Evolutionary conservation across 1,140 invertebrate genomes (phyloP).

Genomic region (Eriocheir sinensis): DNA sequence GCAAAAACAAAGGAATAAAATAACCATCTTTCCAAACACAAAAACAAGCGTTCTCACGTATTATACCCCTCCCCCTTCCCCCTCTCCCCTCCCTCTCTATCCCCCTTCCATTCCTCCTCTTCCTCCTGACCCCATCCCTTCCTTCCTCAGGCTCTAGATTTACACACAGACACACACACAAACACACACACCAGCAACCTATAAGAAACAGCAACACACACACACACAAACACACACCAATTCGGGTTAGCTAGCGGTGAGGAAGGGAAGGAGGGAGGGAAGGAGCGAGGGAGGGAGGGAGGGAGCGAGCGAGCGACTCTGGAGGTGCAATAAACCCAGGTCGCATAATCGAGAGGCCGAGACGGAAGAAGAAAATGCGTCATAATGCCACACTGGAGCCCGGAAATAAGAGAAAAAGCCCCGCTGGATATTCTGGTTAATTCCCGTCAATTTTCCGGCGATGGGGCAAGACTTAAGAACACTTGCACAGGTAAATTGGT

Average conservation of each 20-base stretch:
- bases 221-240: not conserved
- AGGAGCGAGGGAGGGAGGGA: not conserved
- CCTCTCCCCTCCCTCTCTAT: no score
- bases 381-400: slow-evolving; percentile 50
- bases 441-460: slow-evolving; percentile 55
- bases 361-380: slow-evolving; percentile 56
- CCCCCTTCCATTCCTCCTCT: no score
- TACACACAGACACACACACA: not conserved
- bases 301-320: not conserved
- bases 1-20: no score
- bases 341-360: slow-evolving; percentile 48
- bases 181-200: not conserved
- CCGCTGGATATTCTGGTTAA: slow-evolving; percentile 44
- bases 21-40: no score
- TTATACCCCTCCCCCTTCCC: no score
- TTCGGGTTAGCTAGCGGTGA: not conserved
- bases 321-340: slow-evolving; percentile 44
- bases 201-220: not conserved
- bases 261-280: not conserved
- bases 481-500: slow-evolving; percentile 64
- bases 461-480: slow-evolving; percentile 70
- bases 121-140: no score
- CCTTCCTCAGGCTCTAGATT: not conserved
- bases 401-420: slow-evolving; percentile 42
- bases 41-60: not conserved